Conservation (phyloP, 2,888 invertebrate genomes). For the Gerris lacustris region DNA sequence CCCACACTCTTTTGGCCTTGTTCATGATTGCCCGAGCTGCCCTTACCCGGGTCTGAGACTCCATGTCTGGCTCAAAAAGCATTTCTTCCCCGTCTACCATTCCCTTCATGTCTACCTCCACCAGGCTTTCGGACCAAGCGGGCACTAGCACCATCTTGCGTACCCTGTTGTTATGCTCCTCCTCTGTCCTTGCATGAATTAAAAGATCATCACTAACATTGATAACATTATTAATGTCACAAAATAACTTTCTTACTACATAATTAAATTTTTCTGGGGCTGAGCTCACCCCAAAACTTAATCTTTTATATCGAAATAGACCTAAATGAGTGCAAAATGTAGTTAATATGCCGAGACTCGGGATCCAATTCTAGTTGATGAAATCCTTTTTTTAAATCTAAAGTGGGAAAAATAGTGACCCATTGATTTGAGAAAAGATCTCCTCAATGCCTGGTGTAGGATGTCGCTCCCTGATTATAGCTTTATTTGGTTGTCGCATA, state of each 20-base stretch:
- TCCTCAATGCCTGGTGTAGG: slow-evolving; percentile 9
- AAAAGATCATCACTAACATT: slow-evolving; percentile 14
- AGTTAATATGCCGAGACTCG: slow-evolving; percentile 10
- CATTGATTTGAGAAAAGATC: slow-evolving; percentile 10
- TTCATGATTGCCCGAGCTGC: too few species aligned
- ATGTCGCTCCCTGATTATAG: slow-evolving; percentile 12
- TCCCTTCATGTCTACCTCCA: too few species aligned
- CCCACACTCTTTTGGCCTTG: too few species aligned
- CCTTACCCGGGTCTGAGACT: too few species aligned
- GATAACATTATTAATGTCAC: slow-evolving; percentile 9
- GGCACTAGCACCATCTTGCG: too few species aligned
- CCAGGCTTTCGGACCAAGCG: too few species aligned
- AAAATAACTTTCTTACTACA: slow-evolving; percentile 1
- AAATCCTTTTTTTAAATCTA: too few species aligned
- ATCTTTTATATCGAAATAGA: slow-evolving; percentile 9
- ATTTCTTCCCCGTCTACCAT: too few species aligned
- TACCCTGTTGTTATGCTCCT: slow-evolving; percentile 11
- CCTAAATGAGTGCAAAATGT: slow-evolving; percentile 12
- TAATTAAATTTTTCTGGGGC: slow-evolving; percentile 10
- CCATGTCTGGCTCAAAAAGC: too few species aligned
- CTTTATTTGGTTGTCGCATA: slow-evolving; percentile 12
- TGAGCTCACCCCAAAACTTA: slow-evolving; percentile 13
- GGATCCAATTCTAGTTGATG: slow-evolving; percentile 9
- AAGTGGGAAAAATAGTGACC: slow-evolving; percentile 9
- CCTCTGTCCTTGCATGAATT: slow-evolving; percentile 2